Conservation (phyloP, 64 coral and sea anemone genomes). For the Porites lutea region DNA sequence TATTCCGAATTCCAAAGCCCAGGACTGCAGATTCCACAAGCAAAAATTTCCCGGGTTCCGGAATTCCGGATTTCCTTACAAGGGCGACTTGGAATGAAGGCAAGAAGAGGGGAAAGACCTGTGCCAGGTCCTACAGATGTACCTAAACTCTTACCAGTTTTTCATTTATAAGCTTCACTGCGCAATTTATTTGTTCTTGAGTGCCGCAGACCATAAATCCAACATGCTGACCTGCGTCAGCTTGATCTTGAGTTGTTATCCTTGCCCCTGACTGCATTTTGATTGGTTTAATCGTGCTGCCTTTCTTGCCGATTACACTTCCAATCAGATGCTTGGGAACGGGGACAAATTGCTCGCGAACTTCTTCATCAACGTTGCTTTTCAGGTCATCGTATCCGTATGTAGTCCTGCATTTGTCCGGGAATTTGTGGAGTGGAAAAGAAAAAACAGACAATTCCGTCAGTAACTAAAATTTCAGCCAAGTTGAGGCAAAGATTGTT, state of each 20-base stretch:
- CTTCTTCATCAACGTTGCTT: background rate
- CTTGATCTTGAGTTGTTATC: background rate
- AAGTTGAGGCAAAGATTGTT: too few species aligned
- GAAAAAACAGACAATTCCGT: background rate
- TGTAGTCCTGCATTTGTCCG: background rate
- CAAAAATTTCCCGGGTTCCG: too few species aligned
- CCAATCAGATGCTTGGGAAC: background rate
- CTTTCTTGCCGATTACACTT: constrained; percentile 27
- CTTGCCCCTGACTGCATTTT: background rate
- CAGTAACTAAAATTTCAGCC: background rate
- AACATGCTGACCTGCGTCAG: too few species aligned
- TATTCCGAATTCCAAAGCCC: too few species aligned
- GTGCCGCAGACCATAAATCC: background rate
- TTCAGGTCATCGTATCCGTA: background rate
- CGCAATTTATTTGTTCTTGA: background rate
- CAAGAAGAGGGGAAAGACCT: background rate
- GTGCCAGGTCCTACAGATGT: background rate
- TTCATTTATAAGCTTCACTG: background rate
- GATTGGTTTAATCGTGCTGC: constrained; percentile 9
- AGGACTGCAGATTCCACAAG: too few species aligned
- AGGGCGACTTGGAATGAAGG: too few species aligned
- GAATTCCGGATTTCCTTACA: too few species aligned
- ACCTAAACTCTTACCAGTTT: constrained; percentile 5
- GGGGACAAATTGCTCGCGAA: background rate
- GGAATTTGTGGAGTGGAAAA: background rate